Evolutionary conservation across 2,797 vertebrate species (phyloP), one percentile per base, ranked within the genome.

Genomic region (Coregonus ussuriensis): DNA sequence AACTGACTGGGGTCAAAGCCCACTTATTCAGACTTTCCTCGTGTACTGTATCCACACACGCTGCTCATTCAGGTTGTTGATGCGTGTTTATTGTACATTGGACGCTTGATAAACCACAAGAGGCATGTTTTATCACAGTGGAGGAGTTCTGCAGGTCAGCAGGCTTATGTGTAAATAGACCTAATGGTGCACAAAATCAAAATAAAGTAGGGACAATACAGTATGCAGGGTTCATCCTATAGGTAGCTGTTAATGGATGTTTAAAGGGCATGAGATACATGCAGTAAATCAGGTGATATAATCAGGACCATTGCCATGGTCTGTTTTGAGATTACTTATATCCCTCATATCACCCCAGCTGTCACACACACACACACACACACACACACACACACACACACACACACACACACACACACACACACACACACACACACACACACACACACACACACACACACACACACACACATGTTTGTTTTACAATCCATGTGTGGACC

Each of bases 251-350:
- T 47, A 11, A 47, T 13, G 71, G 80, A 85, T 90, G 86, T 94
- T 93, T 93, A 94, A 87, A 89, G 88, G 87, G 81, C 82, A 81
- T 62, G 6, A 62, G 79, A 47, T 47, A 47, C 41, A 47, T 47
- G 41, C 41, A 13, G 7, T 94, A 94, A 94, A 94, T 94, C 93
- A 93, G 83, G 74, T 76, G 82, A 85, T 91, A 86, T 90, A 93
- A 93, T 93, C 92, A 91, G 92, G 89, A 88, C 85, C 91, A 92
- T 90, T 86, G 9, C 41, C 41, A 47, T 47, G 41, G 9, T 47
- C 41, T 47, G 41, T 47, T 47, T 47, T 47, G 41, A 47, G 9
- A 47, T 47, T 1, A 13, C 3, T 11, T 11, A 47, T 47, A 47
- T 87, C 81, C 83, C 78, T 87, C 85, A 90, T 91, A 88, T 92